Evolutionary conservation across 2,888 invertebrate genomes (phyloP).

Genomic region (Andrena flavipes): DNA sequence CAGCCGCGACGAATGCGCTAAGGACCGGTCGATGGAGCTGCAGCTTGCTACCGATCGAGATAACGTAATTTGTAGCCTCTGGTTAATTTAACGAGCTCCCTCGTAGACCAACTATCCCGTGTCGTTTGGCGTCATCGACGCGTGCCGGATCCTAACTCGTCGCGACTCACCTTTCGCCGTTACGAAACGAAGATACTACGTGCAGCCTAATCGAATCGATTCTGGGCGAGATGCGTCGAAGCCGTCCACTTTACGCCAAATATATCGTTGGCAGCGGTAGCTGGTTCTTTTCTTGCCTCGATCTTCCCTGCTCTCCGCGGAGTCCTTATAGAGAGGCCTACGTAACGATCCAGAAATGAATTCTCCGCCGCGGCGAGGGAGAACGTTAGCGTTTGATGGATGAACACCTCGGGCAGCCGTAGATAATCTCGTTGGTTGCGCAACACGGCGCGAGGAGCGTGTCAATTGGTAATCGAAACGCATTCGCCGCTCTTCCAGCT

Average conservation of each 20-base stretch:
- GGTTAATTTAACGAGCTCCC: slow-evolving; percentile 47
- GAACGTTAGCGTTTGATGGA: no score
- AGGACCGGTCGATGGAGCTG: slow-evolving; percentile 70
- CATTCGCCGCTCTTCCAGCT: not conserved
- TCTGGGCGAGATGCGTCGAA: not conserved
- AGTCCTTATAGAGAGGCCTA: no score
- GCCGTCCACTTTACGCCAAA: no score
- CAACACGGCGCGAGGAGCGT: not conserved
- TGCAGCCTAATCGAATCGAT: slow-evolving; percentile 15
- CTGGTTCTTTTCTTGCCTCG: no score
- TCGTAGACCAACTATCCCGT: slow-evolving; percentile 61
- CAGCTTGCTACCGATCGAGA: slow-evolving; percentile 70
- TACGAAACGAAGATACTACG: not conserved
- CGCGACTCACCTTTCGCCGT: slow-evolving; percentile 24
- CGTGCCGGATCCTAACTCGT: slow-evolving; percentile 9
- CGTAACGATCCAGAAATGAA: no score
- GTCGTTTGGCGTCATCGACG: slow-evolving; percentile 36
- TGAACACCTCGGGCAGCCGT: no score
- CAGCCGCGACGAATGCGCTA: slow-evolving; percentile 51
- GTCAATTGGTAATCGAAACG: not conserved
- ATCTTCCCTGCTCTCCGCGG: no score
- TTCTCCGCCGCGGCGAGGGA: no score
- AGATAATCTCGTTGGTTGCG: not conserved
- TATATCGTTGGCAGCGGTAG: no score
- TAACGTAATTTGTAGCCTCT: slow-evolving; percentile 74